A percentile compares a stretch with the other conserved stretches of the same genome.
phyloP scores from a whole-genome alignment of 2,888 invertebrate genomes.

The Pimpla rufipes region DNA sequence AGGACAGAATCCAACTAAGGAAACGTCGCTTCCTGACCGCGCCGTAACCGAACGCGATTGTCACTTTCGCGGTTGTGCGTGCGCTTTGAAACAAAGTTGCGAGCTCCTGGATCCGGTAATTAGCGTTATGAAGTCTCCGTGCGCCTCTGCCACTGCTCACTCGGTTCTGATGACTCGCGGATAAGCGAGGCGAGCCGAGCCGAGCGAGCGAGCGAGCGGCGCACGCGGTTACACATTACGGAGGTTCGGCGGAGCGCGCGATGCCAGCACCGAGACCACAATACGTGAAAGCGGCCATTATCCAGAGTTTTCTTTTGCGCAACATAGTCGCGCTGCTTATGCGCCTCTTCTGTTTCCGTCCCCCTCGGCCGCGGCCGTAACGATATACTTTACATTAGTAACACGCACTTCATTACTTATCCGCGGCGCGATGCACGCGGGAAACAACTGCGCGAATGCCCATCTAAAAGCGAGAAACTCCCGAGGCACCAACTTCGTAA shows the following conservation, averaged over 20 bases:
- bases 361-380: not conserved
- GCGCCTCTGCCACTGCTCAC: slow-evolving; percentile 66
- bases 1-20: not conserved
- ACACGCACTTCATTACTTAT: slow-evolving; percentile 68
- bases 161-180: slow-evolving; percentile 62
- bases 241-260: slow-evolving; percentile 77
- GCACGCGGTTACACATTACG: slow-evolving; percentile 75
- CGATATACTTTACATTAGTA: slow-evolving; percentile 56
- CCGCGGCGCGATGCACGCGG: slow-evolving; percentile 50
- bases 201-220: slow-evolving; percentile 48
- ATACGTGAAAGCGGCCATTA: slow-evolving; percentile 85
- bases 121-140: slow-evolving; percentile 82
- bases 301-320: slow-evolving; percentile 81
- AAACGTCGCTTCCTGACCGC: not conserved
- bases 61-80: slow-evolving; percentile 35
- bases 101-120: slow-evolving; percentile 82
- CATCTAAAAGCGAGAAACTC: slow-evolving; percentile 58
- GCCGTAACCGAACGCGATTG: slow-evolving; percentile 15
- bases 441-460: slow-evolving; percentile 53
- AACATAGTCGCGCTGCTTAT: slow-evolving; percentile 65
- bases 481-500: slow-evolving; percentile 16
- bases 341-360: slow-evolving; percentile 64
- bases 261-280: slow-evolving; percentile 76
- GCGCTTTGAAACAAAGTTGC: slow-evolving; percentile 73
- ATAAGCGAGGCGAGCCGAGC: slow-evolving; percentile 62